phyloP scores from a whole-genome alignment of 2,797 vertebrate genomes.

The Pristis pectinata region DNA sequence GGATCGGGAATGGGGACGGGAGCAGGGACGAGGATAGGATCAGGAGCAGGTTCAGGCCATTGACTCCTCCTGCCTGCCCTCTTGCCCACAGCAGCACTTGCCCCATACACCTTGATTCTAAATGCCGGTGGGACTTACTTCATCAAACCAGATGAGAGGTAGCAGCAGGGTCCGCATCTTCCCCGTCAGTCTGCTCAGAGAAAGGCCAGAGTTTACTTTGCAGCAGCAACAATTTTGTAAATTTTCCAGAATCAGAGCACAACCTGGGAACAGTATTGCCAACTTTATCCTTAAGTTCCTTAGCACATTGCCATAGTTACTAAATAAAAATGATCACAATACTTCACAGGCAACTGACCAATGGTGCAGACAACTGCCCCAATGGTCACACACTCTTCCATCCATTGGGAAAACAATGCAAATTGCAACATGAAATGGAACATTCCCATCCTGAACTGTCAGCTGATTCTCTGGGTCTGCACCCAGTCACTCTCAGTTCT shows the following conservation, averaged over 20 bases:
- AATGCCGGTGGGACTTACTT: not conserved
- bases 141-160: slow-evolving; percentile 25
- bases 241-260: not conserved
- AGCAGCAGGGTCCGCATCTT: not conserved
- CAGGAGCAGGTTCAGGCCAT: too few relatives aligned
- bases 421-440: too few relatives aligned
- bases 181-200: not conserved
- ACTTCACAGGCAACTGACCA: too few relatives aligned
- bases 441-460: too few relatives aligned
- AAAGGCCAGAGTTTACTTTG: not conserved
- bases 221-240: not conserved
- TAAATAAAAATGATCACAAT: not conserved
- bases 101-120: not conserved
- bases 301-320: not conserved
- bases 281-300: not conserved
- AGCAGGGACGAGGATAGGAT: too few relatives aligned
- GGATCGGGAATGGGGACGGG: too few relatives aligned
- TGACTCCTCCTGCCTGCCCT: too few relatives aligned
- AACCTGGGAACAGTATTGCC: not conserved
- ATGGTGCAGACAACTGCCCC: too few relatives aligned
- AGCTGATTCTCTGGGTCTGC: too few relatives aligned
- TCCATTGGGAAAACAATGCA: too few relatives aligned
- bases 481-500: too few relatives aligned
- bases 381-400: too few relatives aligned
- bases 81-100: not conserved